Percentiles rank a stretch among this genome's conserved stretches.
These are phyloP conservation scores for Enteromius viviparus DNA, from an alignment of 2,797 vertebrate genomes.

Conservation along the genomic window DNA sequence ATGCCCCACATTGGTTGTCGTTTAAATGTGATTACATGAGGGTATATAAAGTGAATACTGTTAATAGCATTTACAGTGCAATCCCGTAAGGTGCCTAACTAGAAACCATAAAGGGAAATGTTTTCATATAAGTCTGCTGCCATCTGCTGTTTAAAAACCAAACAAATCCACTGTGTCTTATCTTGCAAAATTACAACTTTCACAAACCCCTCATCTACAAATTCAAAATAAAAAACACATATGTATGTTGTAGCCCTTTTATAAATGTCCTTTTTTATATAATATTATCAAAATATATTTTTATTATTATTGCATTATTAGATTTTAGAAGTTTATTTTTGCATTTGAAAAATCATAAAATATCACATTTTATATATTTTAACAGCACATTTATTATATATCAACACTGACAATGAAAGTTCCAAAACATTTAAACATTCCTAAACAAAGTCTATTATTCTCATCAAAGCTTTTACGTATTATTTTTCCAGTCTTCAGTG, in stretches of 20 bases:
- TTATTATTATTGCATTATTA: background rate
- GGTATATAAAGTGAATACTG: background rate
- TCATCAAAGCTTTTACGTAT: background rate
- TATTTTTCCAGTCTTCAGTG: background rate
- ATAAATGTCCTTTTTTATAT: background rate
- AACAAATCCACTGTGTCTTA: background rate
- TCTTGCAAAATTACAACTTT: background rate
- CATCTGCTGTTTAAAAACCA: conserved; percentile 47
- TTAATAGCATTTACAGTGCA: background rate
- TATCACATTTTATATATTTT: background rate
- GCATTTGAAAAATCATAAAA: background rate
- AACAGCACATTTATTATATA: background rate
- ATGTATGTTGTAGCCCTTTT: background rate
- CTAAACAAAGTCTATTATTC: background rate
- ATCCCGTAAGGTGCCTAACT: background rate
- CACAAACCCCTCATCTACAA: background rate
- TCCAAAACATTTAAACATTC: background rate
- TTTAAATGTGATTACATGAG: background rate
- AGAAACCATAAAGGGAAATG: background rate
- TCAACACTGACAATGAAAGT: background rate
- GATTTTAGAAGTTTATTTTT: background rate
- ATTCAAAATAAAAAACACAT: background rate
- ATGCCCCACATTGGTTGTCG: too few species aligned
- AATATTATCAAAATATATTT: too few species aligned
- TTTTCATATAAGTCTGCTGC: conserved; percentile 38